phyloP scores from a whole-genome alignment of 2,113 vertebrate genomes.

The Cranoglanis bouderius region DNA sequence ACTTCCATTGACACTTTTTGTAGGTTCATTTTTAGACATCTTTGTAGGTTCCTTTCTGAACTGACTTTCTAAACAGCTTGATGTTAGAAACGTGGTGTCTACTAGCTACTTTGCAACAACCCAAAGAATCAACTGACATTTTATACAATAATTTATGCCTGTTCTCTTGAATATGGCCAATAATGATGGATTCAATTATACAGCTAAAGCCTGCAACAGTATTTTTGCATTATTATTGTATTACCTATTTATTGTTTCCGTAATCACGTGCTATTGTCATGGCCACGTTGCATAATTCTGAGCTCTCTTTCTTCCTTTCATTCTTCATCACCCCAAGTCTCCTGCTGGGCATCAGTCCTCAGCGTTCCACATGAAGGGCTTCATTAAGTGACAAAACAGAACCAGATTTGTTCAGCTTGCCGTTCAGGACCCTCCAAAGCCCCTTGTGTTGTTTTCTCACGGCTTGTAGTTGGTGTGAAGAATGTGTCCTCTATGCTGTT shows the following conservation, averaged over 20 bases:
- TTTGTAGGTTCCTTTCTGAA: too few relatives aligned
- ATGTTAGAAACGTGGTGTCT: background rate
- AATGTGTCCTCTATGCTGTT: constrained; percentile 55
- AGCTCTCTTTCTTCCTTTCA: constrained; percentile 22
- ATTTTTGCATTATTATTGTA: constrained; percentile 56
- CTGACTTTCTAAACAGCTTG: background rate
- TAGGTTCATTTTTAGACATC: too few relatives aligned
- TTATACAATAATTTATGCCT: background rate
- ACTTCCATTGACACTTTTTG: background rate
- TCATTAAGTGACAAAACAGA: constrained; percentile 66
- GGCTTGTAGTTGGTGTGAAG: constrained; percentile 47
- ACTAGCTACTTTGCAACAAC: background rate
- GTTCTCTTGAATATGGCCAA: background rate
- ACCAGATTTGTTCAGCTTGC: constrained; percentile 70
- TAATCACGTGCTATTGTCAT: constrained; percentile 16
- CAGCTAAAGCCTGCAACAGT: background rate
- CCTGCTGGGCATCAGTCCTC: constrained; percentile 10
- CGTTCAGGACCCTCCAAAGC: constrained; percentile 58
- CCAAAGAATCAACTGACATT: background rate
- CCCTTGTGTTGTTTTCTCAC: constrained; percentile 51
- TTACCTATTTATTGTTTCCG: constrained; percentile 52
- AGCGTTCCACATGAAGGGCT: constrained; percentile 61
- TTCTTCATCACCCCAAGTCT: constrained; percentile 54
- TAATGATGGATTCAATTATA: background rate
- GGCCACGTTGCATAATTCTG: constrained; percentile 34